These are phyloP conservation scores for Numenius phaeopus DNA, from an alignment of 2,797 vertebrate species.

Conservation along the genomic window DNA sequence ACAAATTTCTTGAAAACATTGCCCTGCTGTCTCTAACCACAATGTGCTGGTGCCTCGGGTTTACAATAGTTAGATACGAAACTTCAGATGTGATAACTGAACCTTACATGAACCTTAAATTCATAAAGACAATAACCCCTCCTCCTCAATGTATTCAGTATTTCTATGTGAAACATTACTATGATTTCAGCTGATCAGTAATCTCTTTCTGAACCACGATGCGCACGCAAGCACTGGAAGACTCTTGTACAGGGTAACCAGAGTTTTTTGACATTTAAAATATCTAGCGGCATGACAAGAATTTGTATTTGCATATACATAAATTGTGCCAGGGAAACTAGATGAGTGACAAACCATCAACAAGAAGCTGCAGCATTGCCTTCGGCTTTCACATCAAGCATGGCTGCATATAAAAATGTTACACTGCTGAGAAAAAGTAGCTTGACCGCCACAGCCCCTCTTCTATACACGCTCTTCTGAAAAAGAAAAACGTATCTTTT, in stretches of 20 bases:
- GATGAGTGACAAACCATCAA: conserved; percentile 47
- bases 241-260: background rate
- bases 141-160: background rate
- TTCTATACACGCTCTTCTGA: background rate
- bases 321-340: conserved; percentile 32
- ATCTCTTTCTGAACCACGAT: background rate
- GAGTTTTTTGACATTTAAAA: conserved; percentile 58
- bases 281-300: conserved; percentile 23
- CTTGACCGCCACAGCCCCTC: background rate
- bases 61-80: background rate
- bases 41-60: background rate
- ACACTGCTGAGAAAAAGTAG: background rate
- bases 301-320: conserved; percentile 43
- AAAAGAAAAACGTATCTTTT: background rate
- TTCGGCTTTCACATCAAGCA: conserved; percentile 34
- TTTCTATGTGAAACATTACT: background rate
- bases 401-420: background rate
- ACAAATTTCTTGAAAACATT: background rate
- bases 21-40: background rate
- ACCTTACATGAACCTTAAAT: background rate
- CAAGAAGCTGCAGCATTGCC: conserved; percentile 29
- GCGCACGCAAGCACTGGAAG: background rate
- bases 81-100: background rate
- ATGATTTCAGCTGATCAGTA: background rate
- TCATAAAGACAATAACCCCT: background rate